Evolutionary conservation across 2,888 invertebrate genomes (phyloP).

Genomic region (Leptarthrus brevirostris): DNA sequence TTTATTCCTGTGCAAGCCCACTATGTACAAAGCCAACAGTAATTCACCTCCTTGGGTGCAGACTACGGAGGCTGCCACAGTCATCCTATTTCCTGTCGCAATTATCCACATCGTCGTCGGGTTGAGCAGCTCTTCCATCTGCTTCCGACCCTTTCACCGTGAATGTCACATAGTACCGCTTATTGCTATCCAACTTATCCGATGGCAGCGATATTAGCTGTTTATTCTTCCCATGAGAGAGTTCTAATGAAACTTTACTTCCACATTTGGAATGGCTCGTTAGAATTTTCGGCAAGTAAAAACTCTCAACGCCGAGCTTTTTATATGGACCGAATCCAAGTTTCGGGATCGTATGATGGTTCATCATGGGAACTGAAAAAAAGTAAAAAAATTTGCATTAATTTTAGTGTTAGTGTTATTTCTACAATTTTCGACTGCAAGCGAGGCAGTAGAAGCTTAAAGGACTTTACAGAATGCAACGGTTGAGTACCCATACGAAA

Average conservation of each 20-base stretch:
- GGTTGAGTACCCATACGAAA: constrained; percentile 15
- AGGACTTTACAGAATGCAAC: too few species aligned
- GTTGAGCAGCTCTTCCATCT: constrained; percentile 48
- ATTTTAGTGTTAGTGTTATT: not conserved
- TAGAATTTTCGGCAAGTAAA: constrained; percentile 77
- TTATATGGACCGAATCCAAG: constrained; percentile 72
- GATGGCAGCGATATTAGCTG: constrained; percentile 89
- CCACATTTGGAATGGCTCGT: constrained; percentile 61
- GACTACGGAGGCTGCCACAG: not conserved
- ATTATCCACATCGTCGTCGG: constrained; percentile 1
- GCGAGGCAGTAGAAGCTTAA: not conserved
- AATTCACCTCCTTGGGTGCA: not conserved
- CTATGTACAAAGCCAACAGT: not conserved
- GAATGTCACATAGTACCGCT: constrained; percentile 92
- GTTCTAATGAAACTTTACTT: constrained; percentile 78
- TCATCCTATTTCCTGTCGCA: constrained; percentile 34
- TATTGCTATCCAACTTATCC: constrained; percentile 86
- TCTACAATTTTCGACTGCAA: not conserved
- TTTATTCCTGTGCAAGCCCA: not conserved
- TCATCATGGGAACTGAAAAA: constrained; percentile 79
- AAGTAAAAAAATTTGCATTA: constrained; percentile 37
- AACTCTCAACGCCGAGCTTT: constrained; percentile 68
- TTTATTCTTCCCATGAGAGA: constrained; percentile 85
- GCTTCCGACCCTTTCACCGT: constrained; percentile 79
- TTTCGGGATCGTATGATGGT: constrained; percentile 84